Conservation (phyloP, 2,797 vertebrate species). For the Alca torda region DNA sequence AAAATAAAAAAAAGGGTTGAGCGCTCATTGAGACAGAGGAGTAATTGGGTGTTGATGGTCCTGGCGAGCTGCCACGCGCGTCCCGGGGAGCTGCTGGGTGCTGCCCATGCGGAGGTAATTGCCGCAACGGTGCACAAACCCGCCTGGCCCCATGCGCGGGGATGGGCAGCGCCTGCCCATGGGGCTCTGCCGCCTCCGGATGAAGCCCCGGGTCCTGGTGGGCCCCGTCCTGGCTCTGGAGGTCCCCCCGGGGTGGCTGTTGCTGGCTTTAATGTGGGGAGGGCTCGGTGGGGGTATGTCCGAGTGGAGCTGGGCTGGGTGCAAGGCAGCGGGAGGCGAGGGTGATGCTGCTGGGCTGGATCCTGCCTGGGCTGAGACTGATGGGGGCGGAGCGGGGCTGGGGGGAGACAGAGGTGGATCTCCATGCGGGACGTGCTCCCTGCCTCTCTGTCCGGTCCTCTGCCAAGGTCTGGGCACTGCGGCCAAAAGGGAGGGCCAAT, state of each 20-base stretch:
- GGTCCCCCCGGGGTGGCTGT: no score
- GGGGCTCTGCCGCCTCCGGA: background rate
- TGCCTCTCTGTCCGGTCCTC: background rate
- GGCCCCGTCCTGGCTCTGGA: background rate
- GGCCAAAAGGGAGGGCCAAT: rapidly evolving
- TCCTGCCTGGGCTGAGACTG: background rate
- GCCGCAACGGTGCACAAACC: background rate
- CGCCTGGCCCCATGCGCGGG: background rate
- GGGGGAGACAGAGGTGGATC: background rate
- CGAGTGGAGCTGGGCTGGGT: rapidly evolving
- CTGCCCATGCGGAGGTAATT: background rate
- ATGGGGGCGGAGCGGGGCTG: background rate
- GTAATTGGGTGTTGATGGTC: background rate
- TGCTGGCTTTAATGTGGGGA: background rate
- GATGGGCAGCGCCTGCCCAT: background rate
- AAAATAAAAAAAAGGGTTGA: background rate
- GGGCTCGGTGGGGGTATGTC: background rate
- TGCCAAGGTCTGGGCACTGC: background rate
- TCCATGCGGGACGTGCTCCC: background rate
- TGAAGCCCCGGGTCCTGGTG: rapidly evolving
- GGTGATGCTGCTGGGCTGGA: background rate
- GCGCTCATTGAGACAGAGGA: background rate
- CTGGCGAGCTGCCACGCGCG: rapidly evolving
- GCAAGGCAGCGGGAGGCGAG: background rate
- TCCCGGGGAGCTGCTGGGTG: background rate